These are phyloP conservation scores for Silurus aristotelis DNA, from an alignment of 2,797 vertebrate species.

Conservation along the genomic window DNA sequence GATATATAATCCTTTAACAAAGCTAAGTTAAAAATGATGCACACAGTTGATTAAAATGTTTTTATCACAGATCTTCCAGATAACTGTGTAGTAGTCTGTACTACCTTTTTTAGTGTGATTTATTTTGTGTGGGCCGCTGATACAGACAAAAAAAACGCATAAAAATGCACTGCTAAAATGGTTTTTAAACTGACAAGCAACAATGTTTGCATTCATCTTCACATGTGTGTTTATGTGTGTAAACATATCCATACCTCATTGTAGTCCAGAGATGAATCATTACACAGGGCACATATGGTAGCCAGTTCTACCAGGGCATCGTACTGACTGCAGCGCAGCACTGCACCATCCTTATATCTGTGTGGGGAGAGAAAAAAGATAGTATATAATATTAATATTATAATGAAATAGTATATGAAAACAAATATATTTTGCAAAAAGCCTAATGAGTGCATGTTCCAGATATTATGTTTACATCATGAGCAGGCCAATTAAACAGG, in stretches of 20 bases:
- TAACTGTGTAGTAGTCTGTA: neutral
- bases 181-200: neutral
- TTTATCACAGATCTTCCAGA: neutral
- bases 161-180: neutral
- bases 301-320: conserved; percentile 78
- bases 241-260: conserved; percentile 68
- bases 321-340: conserved; percentile 72
- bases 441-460: neutral
- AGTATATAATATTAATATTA: too few relatives aligned
- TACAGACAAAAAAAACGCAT: neutral
- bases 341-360: conserved; percentile 71
- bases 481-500: neutral
- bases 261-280: conserved; percentile 80
- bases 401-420: too few relatives aligned
- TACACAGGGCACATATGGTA: conserved; percentile 78
- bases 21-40: too few relatives aligned
- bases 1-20: too few relatives aligned
- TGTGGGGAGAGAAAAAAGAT: neutral
- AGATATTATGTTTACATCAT: conserved; percentile 4
- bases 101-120: neutral
- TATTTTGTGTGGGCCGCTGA: neutral
- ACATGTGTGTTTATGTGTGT: neutral
- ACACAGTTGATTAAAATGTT: too few relatives aligned
- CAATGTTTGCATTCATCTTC: neutral
- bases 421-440: too few relatives aligned